phyloP scores from a whole-genome alignment of 64 coral and sea anemone genomes.

The Stichodactyla helianthus region DNA sequence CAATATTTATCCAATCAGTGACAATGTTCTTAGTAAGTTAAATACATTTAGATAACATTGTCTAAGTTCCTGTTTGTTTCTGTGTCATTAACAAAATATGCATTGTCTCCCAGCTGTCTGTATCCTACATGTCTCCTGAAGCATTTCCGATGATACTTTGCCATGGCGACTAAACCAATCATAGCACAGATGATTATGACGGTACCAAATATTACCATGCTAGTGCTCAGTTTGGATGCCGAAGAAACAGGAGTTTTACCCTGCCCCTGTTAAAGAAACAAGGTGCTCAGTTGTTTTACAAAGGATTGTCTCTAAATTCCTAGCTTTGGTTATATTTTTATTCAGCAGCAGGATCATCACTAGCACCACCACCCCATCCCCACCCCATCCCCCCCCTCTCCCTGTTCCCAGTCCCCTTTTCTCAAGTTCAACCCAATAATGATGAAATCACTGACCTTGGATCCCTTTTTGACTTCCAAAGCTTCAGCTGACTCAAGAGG shows the following conservation, averaged over 20 bases:
- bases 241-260: neutral
- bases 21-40: neutral
- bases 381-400: no score
- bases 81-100: slow-evolving; percentile 2
- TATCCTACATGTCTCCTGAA: neutral
- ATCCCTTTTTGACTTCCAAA: no score
- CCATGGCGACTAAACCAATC: neutral
- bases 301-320: neutral
- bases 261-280: neutral
- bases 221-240: neutral
- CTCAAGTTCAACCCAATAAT: no score
- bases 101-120: neutral
- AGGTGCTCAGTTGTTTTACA: neutral
- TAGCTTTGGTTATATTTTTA: neutral
- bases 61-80: neutral
- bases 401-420: no score
- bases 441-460: no score
- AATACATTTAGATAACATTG: neutral
- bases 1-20: neutral
- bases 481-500: no score
- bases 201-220: neutral
- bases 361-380: no score
- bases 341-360: neutral
- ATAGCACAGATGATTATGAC: neutral
- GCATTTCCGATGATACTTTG: neutral